These are phyloP conservation scores for Flabesymbios commensalis DNA, from an alignment of 2,888 invertebrate species.

Conservation along the genomic window DNA sequence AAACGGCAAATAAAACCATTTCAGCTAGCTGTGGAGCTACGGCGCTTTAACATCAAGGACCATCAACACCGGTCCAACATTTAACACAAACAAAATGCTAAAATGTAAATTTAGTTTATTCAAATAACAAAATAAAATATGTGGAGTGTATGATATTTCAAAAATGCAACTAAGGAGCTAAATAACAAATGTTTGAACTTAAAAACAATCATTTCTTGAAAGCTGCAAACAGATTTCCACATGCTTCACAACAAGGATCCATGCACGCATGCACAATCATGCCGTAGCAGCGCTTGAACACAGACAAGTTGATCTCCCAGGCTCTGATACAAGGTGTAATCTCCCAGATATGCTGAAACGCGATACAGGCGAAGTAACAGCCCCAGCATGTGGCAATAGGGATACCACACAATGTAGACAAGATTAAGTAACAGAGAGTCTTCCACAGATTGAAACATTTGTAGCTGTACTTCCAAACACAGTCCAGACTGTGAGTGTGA, in stretches of 20 bases:
- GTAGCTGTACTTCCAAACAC: conserved; percentile 72
- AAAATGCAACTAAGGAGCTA: no score
- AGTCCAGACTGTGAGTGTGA: conserved; percentile 64
- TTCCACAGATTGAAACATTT: conserved; percentile 71
- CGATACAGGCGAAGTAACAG: conserved; percentile 57
- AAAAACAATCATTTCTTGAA: conserved; percentile 37
- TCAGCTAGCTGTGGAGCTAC: no score
- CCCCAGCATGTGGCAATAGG: conserved; percentile 69
- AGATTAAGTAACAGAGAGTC: conserved; percentile 71
- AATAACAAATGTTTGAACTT: no score
- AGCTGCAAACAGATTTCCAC: conserved; percentile 32
- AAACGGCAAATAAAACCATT: no score
- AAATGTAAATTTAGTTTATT: no score
- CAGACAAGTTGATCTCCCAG: conserved; percentile 43
- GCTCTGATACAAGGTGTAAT: conserved; percentile 37
- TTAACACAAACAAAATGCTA: no score
- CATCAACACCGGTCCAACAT: no score
- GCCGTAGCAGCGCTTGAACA: conserved; percentile 25
- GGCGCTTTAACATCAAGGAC: no score
- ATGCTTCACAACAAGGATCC: conserved; percentile 36
- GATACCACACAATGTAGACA: conserved; percentile 71
- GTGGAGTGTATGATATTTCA: no score
- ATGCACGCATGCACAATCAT: conserved; percentile 29
- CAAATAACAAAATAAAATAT: no score
- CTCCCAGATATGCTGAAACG: conserved; percentile 65